Conservation (phyloP, 35 echinoderm and acorn worm genomes). For the Ptychodera flava region DNA sequence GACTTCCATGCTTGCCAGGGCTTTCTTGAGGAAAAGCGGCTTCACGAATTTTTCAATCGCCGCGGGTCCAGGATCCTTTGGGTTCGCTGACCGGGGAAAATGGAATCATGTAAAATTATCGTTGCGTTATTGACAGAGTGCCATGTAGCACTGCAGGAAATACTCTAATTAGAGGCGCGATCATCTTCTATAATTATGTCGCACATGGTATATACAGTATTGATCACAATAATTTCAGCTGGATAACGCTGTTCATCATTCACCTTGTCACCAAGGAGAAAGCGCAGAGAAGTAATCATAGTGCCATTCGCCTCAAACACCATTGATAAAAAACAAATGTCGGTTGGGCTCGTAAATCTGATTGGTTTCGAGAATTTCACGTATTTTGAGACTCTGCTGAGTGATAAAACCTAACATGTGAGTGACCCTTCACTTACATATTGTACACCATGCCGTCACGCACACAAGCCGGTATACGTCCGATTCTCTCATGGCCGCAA, state of each 20-base stretch:
- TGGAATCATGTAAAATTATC: slow-evolving; percentile 1
- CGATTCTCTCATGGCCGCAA: slow-evolving; percentile 42
- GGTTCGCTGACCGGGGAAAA: slow-evolving; percentile 29
- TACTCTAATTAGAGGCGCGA: neutral
- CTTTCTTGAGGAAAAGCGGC: slow-evolving; percentile 41
- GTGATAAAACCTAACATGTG: too few relatives aligned
- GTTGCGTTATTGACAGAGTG: neutral
- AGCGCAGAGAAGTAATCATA: neutral
- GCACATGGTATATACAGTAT: neutral
- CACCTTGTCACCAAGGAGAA: neutral
- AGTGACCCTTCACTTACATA: slow-evolving; percentile 58
- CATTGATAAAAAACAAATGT: neutral
- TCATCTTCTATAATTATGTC: slow-evolving; percentile 2
- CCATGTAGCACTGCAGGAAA: too few relatives aligned
- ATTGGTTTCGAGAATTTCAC: neutral
- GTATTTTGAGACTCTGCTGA: too few relatives aligned
- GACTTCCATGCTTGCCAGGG: slow-evolving; percentile 44
- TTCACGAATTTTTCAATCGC: slow-evolving; percentile 48
- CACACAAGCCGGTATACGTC: slow-evolving; percentile 37
- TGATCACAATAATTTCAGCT: neutral
- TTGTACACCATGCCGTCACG: slow-evolving; percentile 67
- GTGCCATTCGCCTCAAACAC: neutral
- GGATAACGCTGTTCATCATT: neutral
- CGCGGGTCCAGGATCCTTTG: slow-evolving; percentile 32
- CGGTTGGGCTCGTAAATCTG: neutral